Evolutionary conservation across 2,113 vertebrate genomes (phyloP), one percentile per base, ranked within the genome.

Genomic region (Clarias macrocephalus): DNA sequence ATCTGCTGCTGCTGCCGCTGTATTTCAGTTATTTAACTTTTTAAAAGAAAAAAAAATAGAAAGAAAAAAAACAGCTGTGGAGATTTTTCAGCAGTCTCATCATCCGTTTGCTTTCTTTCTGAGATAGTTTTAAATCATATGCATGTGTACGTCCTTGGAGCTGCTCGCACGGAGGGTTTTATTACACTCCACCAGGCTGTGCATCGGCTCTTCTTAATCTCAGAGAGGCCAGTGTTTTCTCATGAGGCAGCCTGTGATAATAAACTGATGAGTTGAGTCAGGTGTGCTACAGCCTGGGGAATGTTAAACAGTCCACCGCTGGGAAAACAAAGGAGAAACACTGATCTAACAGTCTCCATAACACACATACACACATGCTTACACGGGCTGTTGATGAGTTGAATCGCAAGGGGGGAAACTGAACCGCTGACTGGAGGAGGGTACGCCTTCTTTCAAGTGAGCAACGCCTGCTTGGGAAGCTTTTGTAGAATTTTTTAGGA

Each of bases 71-170:
- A 80, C 76, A 68, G 62, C 28, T 33, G n/a, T 62, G 62, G 73
- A 48, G 42, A n/a, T 56, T 70, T 33, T 68, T 68, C 62, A 33
- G 19, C 73, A 52, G 75, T 54, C 59, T 65, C 21, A 60, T 80
- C 77, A 81, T 81, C 57, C 42, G 85, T 80, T 80, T 86, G 85
- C 37, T 85, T 85, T 79, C 30, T 48, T 68, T 66, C 48, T 62
- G 48, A 23, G 62, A 80, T 57, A 18, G 62, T 63, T 80, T 65
- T 57, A 68, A 79, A 68, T n/a, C 16, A 62, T 23, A 28, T 33
- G 48, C 75, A 81, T 62, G 75, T 57, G 66, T 54, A 68, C 6
- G 85, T 80, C 76, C 85, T 70, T n/a, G 85, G 62, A 86, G 73
- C 56, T 1, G 57, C 84, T 79, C 16, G 8, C 16, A 10, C 59